A percentile compares a stretch with the other conserved stretches of the same genome.
Evolutionary conservation across 1,140 invertebrate species (phyloP).

Genomic region (Heterodera schachtii): DNA sequence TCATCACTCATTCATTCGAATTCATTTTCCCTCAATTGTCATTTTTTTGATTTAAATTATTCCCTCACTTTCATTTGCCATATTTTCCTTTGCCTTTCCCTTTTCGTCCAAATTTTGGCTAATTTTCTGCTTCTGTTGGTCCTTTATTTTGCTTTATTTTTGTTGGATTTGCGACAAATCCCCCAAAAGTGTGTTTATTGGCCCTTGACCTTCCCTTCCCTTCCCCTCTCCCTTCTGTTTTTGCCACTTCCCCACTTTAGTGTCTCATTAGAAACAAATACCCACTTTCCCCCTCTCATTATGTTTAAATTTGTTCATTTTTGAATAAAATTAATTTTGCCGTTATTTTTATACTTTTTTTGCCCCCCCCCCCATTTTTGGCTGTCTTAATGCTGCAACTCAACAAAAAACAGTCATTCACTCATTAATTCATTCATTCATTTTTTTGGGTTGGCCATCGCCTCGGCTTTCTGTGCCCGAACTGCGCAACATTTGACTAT

Average conservation of each 20-base stretch:
- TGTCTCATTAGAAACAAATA: neutral
- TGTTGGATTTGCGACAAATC: neutral
- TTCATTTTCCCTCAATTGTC: neutral
- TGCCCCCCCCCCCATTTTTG: neutral
- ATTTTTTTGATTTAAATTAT: neutral
- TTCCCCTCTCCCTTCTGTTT: neutral
- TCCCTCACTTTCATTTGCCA: no score
- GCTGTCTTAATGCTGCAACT: neutral
- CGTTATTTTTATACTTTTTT: neutral
- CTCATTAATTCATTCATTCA: no score
- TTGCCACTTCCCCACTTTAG: neutral
- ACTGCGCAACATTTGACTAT: no score
- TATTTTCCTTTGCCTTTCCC: neutral
- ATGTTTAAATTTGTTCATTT: neutral
- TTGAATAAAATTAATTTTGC: neutral
- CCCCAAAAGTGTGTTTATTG: constrained; percentile 2
- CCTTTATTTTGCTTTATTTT: neutral
- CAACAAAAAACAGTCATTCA: no score
- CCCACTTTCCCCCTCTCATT: neutral
- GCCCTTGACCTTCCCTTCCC: neutral
- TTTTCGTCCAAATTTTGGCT: neutral
- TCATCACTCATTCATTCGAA: no score
- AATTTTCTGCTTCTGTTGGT: neutral
- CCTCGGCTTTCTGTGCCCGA: neutral
- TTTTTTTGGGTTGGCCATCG: no score